Base-by-base conservation (phyloP, 2,888 invertebrate species). In the Laspeyria flexula region DNA sequence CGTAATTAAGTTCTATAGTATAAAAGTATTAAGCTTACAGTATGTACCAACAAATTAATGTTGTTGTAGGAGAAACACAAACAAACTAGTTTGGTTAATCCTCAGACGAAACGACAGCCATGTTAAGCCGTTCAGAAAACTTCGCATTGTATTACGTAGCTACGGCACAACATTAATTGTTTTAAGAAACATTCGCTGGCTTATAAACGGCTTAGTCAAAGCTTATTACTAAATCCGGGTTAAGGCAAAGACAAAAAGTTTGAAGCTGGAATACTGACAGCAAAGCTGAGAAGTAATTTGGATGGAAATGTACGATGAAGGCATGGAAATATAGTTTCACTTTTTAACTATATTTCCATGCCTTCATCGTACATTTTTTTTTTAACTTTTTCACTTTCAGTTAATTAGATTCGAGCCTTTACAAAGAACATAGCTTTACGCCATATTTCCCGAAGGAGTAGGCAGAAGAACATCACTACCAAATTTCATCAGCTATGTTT, bases 1-100 rank as follows among this genome's bases (percentile, higher is more conserved):
- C n/a, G n/a, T 21, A 21, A 21, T 21, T 21, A 21, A 21, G 5
- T 3, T 21, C 21, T 21, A 21, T 21, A 3, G 5, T 21, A 21
- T 5, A 2, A 21, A 2, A 21, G 2, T 21, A 46, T 53, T 30
- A 55, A 48, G 43, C 15, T 38, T 45, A 18, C 6, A 35, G 9
- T 3, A 1, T 34, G 15, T 43, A 55, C 34, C 48, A 30, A 60
- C 63, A 66, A 71, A 66, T n/a, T n/a, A n/a, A n/a, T 71, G 69
- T 72, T 60, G 55, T 56, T 55, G 56, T 7, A 31, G 56, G 43
- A 41, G 57, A 39, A 63, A 55, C 55, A 59, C 60, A 70, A 73
- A 71, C 65, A 57, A 79, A 77, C 60, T 72, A 73, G 77, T 73
- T 73, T 59, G 43, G 67, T 60, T 77, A 72, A 77, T 75, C 76